Percentiles rank a stretch among this genome's conserved stretches.
These are phyloP conservation scores for Ophthalmolycus amberensis DNA, from an alignment of 2,113 vertebrate genomes.

Conservation along the genomic window DNA sequence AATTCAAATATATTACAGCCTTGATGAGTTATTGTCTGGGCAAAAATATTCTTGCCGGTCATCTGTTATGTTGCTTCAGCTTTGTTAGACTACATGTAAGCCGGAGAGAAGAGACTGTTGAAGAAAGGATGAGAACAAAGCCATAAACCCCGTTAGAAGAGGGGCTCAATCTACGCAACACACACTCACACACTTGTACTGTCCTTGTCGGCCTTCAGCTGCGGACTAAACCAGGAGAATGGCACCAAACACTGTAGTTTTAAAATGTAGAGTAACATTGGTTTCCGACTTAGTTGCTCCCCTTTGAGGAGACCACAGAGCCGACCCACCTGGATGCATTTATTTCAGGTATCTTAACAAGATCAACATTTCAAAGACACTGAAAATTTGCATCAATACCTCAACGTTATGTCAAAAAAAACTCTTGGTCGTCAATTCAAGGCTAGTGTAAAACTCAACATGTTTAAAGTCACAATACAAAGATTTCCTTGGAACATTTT, in stretches of 20 bases:
- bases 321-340: slow-evolving; percentile 22
- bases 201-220: slow-evolving; percentile 17
- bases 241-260: slow-evolving; percentile 66
- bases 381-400: slow-evolving; percentile 37
- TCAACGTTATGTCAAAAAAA: not conserved
- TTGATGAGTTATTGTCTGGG: slow-evolving; percentile 84
- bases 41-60: slow-evolving; percentile 74
- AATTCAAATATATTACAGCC: slow-evolving; percentile 87
- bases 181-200: slow-evolving; percentile 20
- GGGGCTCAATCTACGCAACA: slow-evolving; percentile 16
- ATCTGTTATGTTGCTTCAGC: slow-evolving; percentile 73
- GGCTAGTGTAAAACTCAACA: slow-evolving; percentile 61
- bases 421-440: slow-evolving; percentile 67
- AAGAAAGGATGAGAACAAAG: slow-evolving; percentile 53
- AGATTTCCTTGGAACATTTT: slow-evolving; percentile 49
- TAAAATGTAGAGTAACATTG: slow-evolving; percentile 26
- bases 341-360: slow-evolving; percentile 51
- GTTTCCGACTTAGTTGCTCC: slow-evolving; percentile 4
- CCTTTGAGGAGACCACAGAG: slow-evolving; percentile 11
- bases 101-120: slow-evolving; percentile 44
- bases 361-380: slow-evolving; percentile 49
- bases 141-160: slow-evolving; percentile 36
- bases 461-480: slow-evolving; percentile 56
- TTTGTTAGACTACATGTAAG: slow-evolving; percentile 57
- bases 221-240: slow-evolving; percentile 50